These are phyloP conservation scores for Poecile atricapillus DNA, from an alignment of 2,113 vertebrate species.

Conservation along the genomic window DNA sequence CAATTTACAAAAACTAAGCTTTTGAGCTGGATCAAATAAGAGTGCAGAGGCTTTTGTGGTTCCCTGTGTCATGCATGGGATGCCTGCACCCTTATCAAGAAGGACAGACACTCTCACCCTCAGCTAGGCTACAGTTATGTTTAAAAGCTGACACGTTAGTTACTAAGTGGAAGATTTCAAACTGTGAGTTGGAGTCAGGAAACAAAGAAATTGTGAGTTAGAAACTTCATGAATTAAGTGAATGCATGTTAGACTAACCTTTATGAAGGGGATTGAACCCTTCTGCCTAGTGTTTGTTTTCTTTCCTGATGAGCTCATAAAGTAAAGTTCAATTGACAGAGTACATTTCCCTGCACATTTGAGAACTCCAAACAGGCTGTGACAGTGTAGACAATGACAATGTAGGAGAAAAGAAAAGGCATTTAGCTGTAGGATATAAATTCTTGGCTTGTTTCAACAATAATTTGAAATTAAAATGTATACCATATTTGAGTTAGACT, in stretches of 20 bases:
- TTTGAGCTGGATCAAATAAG: neutral
- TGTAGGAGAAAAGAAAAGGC: neutral
- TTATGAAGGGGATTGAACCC: neutral
- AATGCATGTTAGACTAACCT: neutral
- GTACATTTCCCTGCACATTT: neutral
- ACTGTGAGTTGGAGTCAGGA: neutral
- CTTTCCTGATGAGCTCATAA: neutral
- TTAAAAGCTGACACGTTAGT: rapidly evolving
- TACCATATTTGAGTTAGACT: neutral
- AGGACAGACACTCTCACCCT: neutral
- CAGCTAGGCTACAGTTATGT: neutral
- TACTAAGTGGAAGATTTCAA: neutral
- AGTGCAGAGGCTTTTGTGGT: neutral
- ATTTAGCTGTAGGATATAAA: neutral
- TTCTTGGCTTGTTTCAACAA: neutral
- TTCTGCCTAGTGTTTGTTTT: neutral
- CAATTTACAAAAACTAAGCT: neutral
- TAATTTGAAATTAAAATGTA: neutral
- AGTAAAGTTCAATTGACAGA: neutral
- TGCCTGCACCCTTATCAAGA: neutral
- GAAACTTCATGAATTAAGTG: neutral
- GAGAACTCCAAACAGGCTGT: neutral
- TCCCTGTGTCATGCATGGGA: neutral
- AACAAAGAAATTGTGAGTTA: neutral
- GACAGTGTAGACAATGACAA: neutral